phyloP scores from a whole-genome alignment of 2,113 vertebrate species.

The Dipodomys stephensi region DNA sequence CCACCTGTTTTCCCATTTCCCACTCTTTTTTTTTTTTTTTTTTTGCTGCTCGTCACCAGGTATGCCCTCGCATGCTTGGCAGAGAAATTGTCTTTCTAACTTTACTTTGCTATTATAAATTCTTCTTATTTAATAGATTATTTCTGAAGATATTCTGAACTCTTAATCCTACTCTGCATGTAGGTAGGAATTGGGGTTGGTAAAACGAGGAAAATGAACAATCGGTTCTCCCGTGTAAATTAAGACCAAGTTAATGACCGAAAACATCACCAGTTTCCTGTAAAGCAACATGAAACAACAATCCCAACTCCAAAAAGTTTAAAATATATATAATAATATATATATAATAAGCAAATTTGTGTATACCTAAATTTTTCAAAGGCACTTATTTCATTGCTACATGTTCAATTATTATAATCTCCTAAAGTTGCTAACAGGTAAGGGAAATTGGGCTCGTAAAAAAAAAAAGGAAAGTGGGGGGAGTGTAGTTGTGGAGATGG shows the following conservation, averaged over 20 bases:
- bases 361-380: neutral
- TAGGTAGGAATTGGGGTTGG: neutral
- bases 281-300: constrained; percentile 21
- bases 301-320: constrained; percentile 9
- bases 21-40: too few species aligned
- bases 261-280: neutral
- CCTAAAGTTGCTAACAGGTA: constrained; percentile 6
- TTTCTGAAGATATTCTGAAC: constrained; percentile 39
- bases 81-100: constrained; percentile 16
- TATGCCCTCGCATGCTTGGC: neutral
- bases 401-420: neutral
- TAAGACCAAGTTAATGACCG: neutral
- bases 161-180: neutral
- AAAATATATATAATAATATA: neutral
- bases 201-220: neutral
- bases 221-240: constrained; percentile 23
- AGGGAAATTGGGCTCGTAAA: neutral
- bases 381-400: neutral
- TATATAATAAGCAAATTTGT: too few species aligned
- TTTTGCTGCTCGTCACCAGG: neutral
- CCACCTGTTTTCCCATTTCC: neutral
- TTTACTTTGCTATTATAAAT: constrained; percentile 21
- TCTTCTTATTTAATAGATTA: constrained; percentile 14
- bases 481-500: neutral
- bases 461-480: neutral